Base-by-base conservation (phyloP, 2,797 vertebrate species). In the Cheirogaleus major region DNA sequence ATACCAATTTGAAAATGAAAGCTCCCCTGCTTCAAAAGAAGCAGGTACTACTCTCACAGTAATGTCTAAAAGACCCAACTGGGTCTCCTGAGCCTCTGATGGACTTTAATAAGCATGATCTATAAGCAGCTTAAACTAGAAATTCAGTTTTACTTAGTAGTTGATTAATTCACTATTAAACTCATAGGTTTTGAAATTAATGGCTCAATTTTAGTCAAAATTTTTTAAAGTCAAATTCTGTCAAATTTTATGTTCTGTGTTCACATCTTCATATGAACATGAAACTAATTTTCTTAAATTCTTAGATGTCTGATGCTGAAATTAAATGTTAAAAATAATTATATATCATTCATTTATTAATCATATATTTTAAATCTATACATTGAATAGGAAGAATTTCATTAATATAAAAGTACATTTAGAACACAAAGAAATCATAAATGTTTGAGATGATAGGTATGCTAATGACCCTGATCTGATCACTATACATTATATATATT, bases 1-100 rank as follows among this genome's bases (percentile, higher is more conserved):
- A 97, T 69, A 93, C 69, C 86, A 96, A 96, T 95, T 93, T 96
- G 91, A 94, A 97, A 97, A 91, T 89, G 91, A 98, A 93, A 91
- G 89, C 67, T 95, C 92, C 93, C 96, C 59, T 94, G 94, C 86
- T 87, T 95, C 69, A 8, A 87, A n/a, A 95, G 75, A 73, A 91
- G 82, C 82, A 95, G 67, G 83, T 76, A 96, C 81, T 87, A 95
- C 45, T 69, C 52, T 69, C 52, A 86, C 63, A 85, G 69, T 76
- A 93, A 86, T 63, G 57, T 89, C 89, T 83, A 83, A 78, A 92
- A 95, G 67, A 94, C 67, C 73, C 82, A 82, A 10, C 38, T 50
- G n/a, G 57, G 88, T 89, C 75, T 63, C 30, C 9, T 43, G 20
- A 78, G 22, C n/a, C 79, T 69, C 52, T n/a, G 35, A 76, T 57